These are phyloP conservation scores for Scelioninae gen. 2 DNA, from an alignment of 2,888 invertebrate species.

Conservation along the genomic window DNA sequence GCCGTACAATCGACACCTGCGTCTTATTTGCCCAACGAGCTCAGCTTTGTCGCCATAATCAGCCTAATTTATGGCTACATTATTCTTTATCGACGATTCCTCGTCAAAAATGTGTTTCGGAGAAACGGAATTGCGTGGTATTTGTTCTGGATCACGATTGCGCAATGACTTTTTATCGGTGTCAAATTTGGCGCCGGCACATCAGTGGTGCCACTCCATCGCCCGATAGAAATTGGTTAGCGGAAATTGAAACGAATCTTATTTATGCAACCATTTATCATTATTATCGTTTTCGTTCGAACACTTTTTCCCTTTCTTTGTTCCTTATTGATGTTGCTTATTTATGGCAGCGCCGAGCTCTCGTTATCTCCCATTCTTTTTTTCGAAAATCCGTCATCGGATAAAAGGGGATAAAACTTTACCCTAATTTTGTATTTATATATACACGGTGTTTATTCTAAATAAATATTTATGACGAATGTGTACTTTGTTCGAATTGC, in stretches of 20 bases:
- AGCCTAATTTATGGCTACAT: too few species aligned
- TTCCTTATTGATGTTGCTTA: conserved; percentile 11
- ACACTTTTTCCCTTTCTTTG: conserved; percentile 10
- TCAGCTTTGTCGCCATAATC: too few species aligned
- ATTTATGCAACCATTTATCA: conserved; percentile 23
- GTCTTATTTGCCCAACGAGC: too few species aligned
- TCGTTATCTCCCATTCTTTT: conserved; percentile 17
- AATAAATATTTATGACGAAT: not conserved
- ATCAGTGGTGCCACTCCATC: too few species aligned
- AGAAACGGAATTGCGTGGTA: not conserved
- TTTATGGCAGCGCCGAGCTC: conserved; percentile 23
- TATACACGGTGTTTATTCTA: not conserved
- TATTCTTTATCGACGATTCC: conserved; percentile 4
- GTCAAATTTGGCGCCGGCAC: conserved; percentile 10
- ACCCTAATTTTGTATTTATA: conserved; percentile 1
- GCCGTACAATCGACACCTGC: too few species aligned
- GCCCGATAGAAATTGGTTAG: too few species aligned
- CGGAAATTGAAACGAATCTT: conserved; percentile 8
- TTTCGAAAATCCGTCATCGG: conserved; percentile 20
- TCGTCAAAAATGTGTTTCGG: conserved; percentile 1
- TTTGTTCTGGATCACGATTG: not conserved
- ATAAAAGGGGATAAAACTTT: conserved; percentile 19
- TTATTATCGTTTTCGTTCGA: conserved; percentile 21
- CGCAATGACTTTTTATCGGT: not conserved
- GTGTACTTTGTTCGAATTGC: not conserved